Conservation (phyloP, 2,797 vertebrate species). For the Phalanger gymnotis region DNA sequence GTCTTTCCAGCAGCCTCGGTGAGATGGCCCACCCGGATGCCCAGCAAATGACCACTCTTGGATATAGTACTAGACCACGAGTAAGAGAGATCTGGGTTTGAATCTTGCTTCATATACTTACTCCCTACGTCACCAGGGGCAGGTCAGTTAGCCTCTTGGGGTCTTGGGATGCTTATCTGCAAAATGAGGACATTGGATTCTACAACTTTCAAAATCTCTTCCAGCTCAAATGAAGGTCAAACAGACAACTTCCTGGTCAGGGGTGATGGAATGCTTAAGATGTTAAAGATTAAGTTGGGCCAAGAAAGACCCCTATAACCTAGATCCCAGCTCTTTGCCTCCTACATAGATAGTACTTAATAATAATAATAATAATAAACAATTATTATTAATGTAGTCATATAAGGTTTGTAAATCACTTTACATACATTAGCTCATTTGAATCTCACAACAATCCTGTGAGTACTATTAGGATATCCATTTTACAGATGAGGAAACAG, state of each 20-base stretch:
- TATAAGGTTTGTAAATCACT: not conserved
- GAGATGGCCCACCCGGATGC: no score
- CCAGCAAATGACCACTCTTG: not conserved
- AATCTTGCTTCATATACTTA: not conserved
- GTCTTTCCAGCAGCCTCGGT: no score
- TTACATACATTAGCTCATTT: not conserved
- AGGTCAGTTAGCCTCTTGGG: not conserved
- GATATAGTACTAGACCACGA: not conserved
- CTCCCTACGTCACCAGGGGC: not conserved
- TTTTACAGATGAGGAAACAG: not conserved
- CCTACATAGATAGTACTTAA: not conserved
- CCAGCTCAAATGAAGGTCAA: not conserved
- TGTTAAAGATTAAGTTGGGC: not conserved
- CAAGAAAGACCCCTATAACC: not conserved
- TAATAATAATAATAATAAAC: not conserved
- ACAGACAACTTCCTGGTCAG: not conserved
- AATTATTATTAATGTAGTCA: not conserved
- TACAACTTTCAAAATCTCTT: not conserved
- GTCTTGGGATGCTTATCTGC: not conserved
- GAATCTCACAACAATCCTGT: not conserved
- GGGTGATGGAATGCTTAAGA: not conserved
- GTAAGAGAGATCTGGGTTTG: not conserved
- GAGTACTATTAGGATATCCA: not conserved
- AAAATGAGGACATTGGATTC: not conserved
- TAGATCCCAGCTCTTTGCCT: not conserved